Evolutionary conservation across 1,140 invertebrate genomes (phyloP).

Genomic region (Penaeus chinensis): DNA sequence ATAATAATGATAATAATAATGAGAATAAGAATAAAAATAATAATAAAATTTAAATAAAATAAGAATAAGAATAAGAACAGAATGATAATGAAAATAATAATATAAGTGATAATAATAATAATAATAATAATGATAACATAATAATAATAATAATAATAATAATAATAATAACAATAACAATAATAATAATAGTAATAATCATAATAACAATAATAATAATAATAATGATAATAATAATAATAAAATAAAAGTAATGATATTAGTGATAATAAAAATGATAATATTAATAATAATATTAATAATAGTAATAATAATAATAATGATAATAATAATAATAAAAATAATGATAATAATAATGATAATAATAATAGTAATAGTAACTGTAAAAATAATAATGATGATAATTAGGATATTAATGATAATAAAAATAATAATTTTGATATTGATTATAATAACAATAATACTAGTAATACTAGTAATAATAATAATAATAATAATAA

Average conservation of each 20-base stretch:
- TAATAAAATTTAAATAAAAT: too few relatives aligned
- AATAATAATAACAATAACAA: neutral
- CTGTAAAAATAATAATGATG: neutral
- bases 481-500: slow-evolving; percentile 1
- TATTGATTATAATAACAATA: neutral
- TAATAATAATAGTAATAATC: neutral
- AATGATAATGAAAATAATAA: too few relatives aligned
- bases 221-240: too few relatives aligned
- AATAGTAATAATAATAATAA: neutral
- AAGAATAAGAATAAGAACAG: too few relatives aligned
- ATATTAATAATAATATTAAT: neutral
- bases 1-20: too few relatives aligned
- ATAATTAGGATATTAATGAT: neutral
- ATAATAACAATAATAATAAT: too few relatives aligned
- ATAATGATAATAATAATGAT: too few relatives aligned
- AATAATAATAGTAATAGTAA: too few relatives aligned
- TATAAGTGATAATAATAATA: too few relatives aligned
- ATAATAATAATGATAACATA: too few relatives aligned
- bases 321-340: slow-evolving; percentile 72
- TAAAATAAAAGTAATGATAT: too few relatives aligned
- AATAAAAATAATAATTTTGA: neutral
- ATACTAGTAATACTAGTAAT: neutral
- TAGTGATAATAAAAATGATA: neutral
- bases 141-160: neutral
- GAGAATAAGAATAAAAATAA: too few relatives aligned